Percentiles rank a stretch among this genome's conserved stretches.
These are phyloP conservation scores for Ichneumon xanthorius DNA, from an alignment of 2,888 invertebrate species.

Conservation along the genomic window DNA sequence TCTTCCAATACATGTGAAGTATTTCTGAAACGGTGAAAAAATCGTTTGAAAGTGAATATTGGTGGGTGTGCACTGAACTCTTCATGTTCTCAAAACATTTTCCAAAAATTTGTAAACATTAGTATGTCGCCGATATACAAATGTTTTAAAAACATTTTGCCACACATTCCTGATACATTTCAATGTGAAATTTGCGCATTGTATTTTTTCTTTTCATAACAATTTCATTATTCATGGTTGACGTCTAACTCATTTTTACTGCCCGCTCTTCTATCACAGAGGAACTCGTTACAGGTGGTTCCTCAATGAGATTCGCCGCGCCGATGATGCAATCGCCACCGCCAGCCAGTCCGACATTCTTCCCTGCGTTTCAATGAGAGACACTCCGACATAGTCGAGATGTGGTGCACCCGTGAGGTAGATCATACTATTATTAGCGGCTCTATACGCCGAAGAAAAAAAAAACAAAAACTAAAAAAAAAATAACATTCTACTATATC, in stretches of 20 bases:
- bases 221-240: conserved; percentile 4
- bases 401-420: conserved; percentile 65
- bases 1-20: no score
- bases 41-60: no score
- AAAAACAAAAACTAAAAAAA: conserved; percentile 21
- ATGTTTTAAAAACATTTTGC: no score
- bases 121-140: no score
- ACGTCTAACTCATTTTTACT: conserved; percentile 39
- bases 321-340: conserved; percentile 77
- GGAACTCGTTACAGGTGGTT: conserved; percentile 72
- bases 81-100: no score
- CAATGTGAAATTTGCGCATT: neutral
- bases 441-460: conserved; percentile 47
- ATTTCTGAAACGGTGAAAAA: no score
- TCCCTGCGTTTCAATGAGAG: conserved; percentile 82
- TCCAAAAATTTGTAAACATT: no score
- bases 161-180: no score
- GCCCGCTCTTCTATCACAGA: conserved; percentile 56
- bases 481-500: conserved; percentile 47
- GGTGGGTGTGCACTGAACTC: no score
- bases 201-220: neutral
- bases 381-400: conserved; percentile 44
- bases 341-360: conserved; percentile 80
- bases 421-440: conserved; percentile 54
- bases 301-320: conserved; percentile 76